Base-by-base conservation (phyloP, 2,888 invertebrate genomes). In the Apodemia mormo region DNA sequence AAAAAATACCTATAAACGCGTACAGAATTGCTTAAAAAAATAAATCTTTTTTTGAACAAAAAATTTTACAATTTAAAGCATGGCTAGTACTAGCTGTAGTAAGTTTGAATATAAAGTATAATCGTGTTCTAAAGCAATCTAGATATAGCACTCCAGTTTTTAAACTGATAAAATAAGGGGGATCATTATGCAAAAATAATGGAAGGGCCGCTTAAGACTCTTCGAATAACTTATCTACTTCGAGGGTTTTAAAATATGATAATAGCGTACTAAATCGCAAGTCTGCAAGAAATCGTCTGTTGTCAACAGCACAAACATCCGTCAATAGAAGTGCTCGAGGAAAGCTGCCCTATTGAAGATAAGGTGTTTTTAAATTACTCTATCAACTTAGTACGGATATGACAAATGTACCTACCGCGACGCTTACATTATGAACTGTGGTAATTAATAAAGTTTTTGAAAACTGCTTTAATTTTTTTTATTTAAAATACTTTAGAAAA, bases 181-280 rank as follows among this genome's bases (percentile, higher is more conserved):
- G 30, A 30, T 61, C 58, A 61, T 61, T 61, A 61, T 61, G 58
- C 58, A 61, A 61, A 61, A 61, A 61, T 61, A 61, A 61, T 61
- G 58, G 58, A 61, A 61, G 58, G 58, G 58, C 58, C 33, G 58
- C 58, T 61, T 58, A 58, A 58, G 58, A 58, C 58, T 30, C 58
- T 58, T 58, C 58, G 58, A 58, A 58, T 58, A 58, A 58, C 58
- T 58, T 58, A 58, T 58, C 33, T 58, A 58, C 58, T 58, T 61
- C 58, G 58, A 61, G 58, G 30, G 58, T 61, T 61, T 61, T 61
- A 33, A 61, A 61, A 61, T 61, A 61, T 61, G 61, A 7, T 61
- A 61, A 61, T 61, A 61, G 61, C 29, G 30, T 30, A 58, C 12
- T 30, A 61, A 61, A 61, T 61, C 61, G 61, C 61, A 30, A 33